Evolutionary conservation across 1,140 invertebrate species (phyloP), one percentile per base, ranked within the genome.

Genomic region (Temnothorax nylanderi): DNA sequence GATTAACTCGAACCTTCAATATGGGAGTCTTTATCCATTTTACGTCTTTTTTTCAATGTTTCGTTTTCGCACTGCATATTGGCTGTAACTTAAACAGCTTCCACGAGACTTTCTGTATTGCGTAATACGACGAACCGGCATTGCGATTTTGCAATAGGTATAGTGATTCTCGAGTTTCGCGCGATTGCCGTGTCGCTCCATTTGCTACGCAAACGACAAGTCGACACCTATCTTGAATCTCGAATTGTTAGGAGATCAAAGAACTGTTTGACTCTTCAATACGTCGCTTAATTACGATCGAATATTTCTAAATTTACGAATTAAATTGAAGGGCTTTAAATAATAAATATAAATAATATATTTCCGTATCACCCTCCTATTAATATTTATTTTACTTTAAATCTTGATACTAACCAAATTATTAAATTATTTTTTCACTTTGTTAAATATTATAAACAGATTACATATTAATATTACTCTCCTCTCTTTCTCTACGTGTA

Each of bases 71-170:
- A 16, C 1, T 62, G 41, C 4, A 64, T 6, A n/a, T 71, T 54
- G 32, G 44, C 11, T 51, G 64, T 49, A 65, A 26, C 47, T 81
- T 69, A 81, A 13, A 51, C 34, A 54, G 64, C 34, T 71, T 71
- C 56, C 34, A 41, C 44, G 47, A 56, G n/a, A 56, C 34, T 81
- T 62, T 18, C 18, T 13, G 41, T 77, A 69, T 71, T 54, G n/a
- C 34, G 64, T 18, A 71, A 81, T 47, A 81, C n/a, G n/a, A 81
- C n/a, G n/a, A 81, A 26, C 47, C 21, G n/a, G 34, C 10, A 54
- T 32, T 26, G 47, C 18, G 7, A 81, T 81, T 69, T 81, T 54
- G n/a, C 65, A 71, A 34, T 10, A 26, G 26, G 26, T 26, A 26
- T 26, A 32, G 47, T 13, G n/a, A 3, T 71, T 71, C 7, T 54